Conservation (phyloP, 2,113 vertebrate species). For the Nerophis lumbriciformis region DNA sequence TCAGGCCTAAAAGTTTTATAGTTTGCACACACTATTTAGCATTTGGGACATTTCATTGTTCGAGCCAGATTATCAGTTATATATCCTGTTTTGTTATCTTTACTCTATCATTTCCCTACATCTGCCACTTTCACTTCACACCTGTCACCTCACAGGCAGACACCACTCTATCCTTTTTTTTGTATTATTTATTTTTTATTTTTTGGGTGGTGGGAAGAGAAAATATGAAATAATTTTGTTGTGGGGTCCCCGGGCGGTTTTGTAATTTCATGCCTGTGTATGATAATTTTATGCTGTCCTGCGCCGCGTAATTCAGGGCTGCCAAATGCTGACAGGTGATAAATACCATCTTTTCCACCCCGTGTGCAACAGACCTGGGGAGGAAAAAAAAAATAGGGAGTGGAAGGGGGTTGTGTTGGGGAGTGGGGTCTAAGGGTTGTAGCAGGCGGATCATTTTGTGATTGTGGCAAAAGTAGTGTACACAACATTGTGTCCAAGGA, state of each 20-base stretch:
- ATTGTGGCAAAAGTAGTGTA: constrained; percentile 60
- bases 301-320: constrained; percentile 99
- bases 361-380: constrained; percentile 80
- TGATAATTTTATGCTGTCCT: constrained; percentile 99
- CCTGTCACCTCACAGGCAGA: constrained; percentile 63
- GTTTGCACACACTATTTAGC: too few species aligned
- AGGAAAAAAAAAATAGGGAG: constrained; percentile 56
- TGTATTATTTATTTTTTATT: too few species aligned
- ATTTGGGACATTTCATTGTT: too few species aligned
- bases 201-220: neutral
- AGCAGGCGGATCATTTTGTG: constrained; percentile 36
- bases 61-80: constrained; percentile 56
- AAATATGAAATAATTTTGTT: constrained; percentile 98
- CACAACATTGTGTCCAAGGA: constrained; percentile 50
- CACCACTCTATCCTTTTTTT: constrained; percentile 53
- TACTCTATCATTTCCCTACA: constrained; percentile 44
- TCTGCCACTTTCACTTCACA: constrained; percentile 60
- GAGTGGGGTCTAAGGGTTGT: constrained; percentile 33
- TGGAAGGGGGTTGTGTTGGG: constrained; percentile 25
- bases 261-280: constrained; percentile 99
- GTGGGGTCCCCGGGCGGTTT: constrained; percentile 98
- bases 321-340: constrained; percentile 99
- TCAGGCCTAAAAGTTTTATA: too few species aligned
- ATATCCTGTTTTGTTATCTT: constrained; percentile 73
- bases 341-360: constrained; percentile 98